Conservation (phyloP, 2,888 invertebrate species). For the Osmoderma eremita region DNA sequence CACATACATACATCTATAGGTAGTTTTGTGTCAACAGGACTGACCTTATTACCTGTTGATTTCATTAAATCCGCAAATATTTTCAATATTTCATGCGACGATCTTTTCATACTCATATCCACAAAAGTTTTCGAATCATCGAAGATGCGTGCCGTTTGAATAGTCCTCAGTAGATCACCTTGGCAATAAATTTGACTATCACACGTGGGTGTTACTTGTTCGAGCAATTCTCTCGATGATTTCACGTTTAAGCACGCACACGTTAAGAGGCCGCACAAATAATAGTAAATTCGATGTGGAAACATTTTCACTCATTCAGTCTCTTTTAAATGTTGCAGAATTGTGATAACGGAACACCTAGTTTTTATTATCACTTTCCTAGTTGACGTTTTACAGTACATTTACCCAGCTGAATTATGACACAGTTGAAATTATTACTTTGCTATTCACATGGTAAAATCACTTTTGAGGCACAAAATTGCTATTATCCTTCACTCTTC, state of each 20-base stretch:
- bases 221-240: background rate
- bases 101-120: slow-evolving; percentile 32
- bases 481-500: background rate
- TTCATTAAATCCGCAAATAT: slow-evolving; percentile 34
- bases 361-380: background rate
- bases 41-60: slow-evolving; percentile 25
- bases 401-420: background rate
- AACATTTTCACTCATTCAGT: slow-evolving; percentile 4
- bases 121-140: slow-evolving; percentile 41
- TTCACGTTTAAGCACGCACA: slow-evolving; percentile 3
- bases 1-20: too few species aligned
- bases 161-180: slow-evolving; percentile 33
- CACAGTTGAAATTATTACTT: background rate
- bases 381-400: background rate
- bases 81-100: slow-evolving; percentile 19
- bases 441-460: slow-evolving; percentile 3
- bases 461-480: background rate
- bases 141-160: slow-evolving; percentile 35
- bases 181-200: slow-evolving; percentile 42
- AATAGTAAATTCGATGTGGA: background rate
- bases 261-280: slow-evolving; percentile 8
- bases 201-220: slow-evolving; percentile 21
- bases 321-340: background rate
- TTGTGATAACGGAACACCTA: background rate
- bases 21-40: background rate